Percentiles rank a stretch among this genome's conserved stretches.
phyloP scores from a whole-genome alignment of 1,140 invertebrate species.

The Helicorthomorpha holstii region DNA sequence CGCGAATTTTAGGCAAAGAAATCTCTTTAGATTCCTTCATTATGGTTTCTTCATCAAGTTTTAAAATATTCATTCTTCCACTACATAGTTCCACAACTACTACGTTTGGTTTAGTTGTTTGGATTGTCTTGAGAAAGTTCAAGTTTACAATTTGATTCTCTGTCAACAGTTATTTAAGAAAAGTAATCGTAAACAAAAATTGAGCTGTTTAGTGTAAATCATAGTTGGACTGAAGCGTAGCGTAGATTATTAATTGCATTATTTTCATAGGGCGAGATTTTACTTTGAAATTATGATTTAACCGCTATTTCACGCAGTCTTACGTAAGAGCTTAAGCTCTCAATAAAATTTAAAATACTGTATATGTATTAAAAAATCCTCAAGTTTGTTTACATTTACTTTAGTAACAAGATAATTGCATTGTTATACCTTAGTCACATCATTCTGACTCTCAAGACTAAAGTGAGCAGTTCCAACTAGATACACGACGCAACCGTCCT shows the following conservation, averaged over 20 bases:
- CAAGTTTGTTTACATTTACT: not conserved
- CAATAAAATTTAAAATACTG: too few species aligned
- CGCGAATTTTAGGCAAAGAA: constrained; percentile 38
- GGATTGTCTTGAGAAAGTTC: constrained; percentile 52
- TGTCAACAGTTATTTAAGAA: too few species aligned
- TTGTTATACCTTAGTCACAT: constrained; percentile 64
- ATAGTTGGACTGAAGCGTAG: too few species aligned
- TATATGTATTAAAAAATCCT: too few species aligned
- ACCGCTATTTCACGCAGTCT: too few species aligned
- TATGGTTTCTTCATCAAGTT: constrained; percentile 78
- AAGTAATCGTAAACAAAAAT: too few species aligned
- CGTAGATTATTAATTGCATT: too few species aligned
- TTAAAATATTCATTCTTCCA: constrained; percentile 65
- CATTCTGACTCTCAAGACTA: constrained; percentile 75
- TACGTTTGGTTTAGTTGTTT: constrained; percentile 70
- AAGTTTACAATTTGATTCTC: too few species aligned
- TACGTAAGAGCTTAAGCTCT: too few species aligned
- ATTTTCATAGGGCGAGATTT: too few species aligned
- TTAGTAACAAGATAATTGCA: not conserved
- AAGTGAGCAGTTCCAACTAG: constrained; percentile 92
- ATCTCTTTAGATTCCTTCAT: constrained; percentile 73
- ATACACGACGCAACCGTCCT: constrained; percentile 73
- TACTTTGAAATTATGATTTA: too few species aligned
- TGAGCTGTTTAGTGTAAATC: too few species aligned
- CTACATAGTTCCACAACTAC: constrained; percentile 90